Base-by-base conservation (phyloP, 2,797 vertebrate species). In the Clarias laeviceps region DNA sequence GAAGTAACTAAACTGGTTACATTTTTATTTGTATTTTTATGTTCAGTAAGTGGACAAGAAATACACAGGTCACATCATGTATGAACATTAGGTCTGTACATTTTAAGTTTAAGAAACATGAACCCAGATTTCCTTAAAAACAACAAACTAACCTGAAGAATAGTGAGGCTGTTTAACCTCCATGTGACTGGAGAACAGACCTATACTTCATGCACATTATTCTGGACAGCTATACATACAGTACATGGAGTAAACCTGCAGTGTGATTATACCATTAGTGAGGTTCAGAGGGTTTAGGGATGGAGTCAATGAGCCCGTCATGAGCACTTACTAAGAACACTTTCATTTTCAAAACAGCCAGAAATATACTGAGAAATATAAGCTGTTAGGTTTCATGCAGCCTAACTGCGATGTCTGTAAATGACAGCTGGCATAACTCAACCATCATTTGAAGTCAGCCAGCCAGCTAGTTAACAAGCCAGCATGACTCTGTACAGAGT, bases 401-500 rank as follows among this genome's bases (percentile, higher is more conserved):
- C 61, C 61, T 64, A 40, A 50, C n/a, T 66, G 5, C 14, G 14
- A 32, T 50, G 62, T 80, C 62, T 27, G 61, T 32, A 50, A 2
- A 1, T 80, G 79, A 80, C 40, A 29, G 62, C 79, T 66, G 79
- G 79, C 78, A 29, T 27, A 45, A n/a, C 61, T 80, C 37, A 65
- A 20, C 61, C 65, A 65, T 65, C 61, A 80, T 80, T 29, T 65
- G 61, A 37, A 80, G 77, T 4, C 34, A 9, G 59, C 77, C 78
- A 65, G 69, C 68, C 69, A 72, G 77, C 77, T 24, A 61, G 76
- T 61, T 77, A 78, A n/a, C 32, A 64, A 79, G 37, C 59, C 78
- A 34, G 11, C 18, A 65, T 62, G 40, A 80, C 34, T 40, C 59
- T 45, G 78, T 64, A 80, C 15, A 80, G 40, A 80, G 79, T 80